Percentiles rank a stretch among this genome's conserved stretches.
Conservation (phyloP, 2,888 invertebrate species). For the Brachyopa scutellaris region DNA sequence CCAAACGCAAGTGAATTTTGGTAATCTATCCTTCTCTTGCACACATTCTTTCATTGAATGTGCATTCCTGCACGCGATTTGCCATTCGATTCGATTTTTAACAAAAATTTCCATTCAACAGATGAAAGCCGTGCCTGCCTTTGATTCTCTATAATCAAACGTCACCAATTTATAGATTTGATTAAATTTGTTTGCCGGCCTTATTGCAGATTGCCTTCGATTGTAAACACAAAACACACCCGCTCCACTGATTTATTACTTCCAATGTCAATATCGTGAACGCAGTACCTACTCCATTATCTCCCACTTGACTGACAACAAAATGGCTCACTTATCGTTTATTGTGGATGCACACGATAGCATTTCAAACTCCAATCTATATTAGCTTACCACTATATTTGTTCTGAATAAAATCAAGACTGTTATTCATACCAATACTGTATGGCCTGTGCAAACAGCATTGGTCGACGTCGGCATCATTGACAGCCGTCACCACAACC, state of each 20-base stretch:
- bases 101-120: not conserved
- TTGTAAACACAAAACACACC: constrained; percentile 39
- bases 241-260: constrained; percentile 53
- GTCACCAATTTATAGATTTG: constrained; percentile 35
- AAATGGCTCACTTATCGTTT: constrained; percentile 41
- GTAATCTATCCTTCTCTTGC: too few species aligned
- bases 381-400: constrained; percentile 28
- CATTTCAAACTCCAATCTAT: constrained; percentile 26
- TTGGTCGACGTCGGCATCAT: not conserved
- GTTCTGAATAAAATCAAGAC: constrained; percentile 26
- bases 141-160: not conserved
- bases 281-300: constrained; percentile 26
- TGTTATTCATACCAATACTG: constrained; percentile 14
- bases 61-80: too few species aligned
- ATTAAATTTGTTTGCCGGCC: constrained; percentile 21
- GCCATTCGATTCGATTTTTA: too few species aligned
- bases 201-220: constrained; percentile 33
- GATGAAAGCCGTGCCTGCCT: not conserved
- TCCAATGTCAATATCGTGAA: constrained; percentile 56
- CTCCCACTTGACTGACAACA: constrained; percentile 54
- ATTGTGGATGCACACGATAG: constrained; percentile 16
- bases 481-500: constrained; percentile 22
- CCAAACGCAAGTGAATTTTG: too few species aligned
- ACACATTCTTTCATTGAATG: too few species aligned
- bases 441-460: constrained; percentile 11